Evolutionary conservation across 2,888 invertebrate genomes (phyloP).

Genomic region (Dioctria rufipes): DNA sequence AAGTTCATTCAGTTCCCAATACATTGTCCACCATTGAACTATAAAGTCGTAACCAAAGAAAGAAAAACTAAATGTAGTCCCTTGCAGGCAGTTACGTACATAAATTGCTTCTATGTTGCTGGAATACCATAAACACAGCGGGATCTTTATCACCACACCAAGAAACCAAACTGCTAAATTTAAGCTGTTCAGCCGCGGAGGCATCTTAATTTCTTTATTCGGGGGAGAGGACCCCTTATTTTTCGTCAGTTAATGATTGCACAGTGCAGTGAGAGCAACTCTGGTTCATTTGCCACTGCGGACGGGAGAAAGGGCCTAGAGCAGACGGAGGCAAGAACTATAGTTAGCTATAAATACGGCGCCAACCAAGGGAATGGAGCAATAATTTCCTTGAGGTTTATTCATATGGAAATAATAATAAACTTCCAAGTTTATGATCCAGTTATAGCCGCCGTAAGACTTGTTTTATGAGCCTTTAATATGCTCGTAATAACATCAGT

Average conservation of each 20-base stretch:
- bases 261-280: background rate
- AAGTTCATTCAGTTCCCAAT: no score
- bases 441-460: no score
- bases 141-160: conserved; percentile 23
- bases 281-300: conserved; percentile 25
- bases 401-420: conserved; percentile 2
- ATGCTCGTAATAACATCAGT: background rate
- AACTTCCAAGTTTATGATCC: no score
- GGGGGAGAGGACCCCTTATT: background rate
- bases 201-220: background rate
- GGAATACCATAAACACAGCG: conserved; percentile 22
- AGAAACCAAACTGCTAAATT: background rate
- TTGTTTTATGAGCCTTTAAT: conserved; percentile 15
- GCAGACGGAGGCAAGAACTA: background rate
- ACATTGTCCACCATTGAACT: no score
- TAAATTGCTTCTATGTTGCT: conserved; percentile 42
- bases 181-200: background rate
- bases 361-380: conserved; percentile 16
- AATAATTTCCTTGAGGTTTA: conserved; percentile 31
- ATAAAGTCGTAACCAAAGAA: no score
- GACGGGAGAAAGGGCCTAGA: background rate
- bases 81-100: no score
- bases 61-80: no score
- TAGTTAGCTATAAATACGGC: conserved; percentile 27
- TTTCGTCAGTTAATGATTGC: background rate